Conservation (phyloP, 2,797 vertebrate genomes). For the Galaxias olidus region DNA sequence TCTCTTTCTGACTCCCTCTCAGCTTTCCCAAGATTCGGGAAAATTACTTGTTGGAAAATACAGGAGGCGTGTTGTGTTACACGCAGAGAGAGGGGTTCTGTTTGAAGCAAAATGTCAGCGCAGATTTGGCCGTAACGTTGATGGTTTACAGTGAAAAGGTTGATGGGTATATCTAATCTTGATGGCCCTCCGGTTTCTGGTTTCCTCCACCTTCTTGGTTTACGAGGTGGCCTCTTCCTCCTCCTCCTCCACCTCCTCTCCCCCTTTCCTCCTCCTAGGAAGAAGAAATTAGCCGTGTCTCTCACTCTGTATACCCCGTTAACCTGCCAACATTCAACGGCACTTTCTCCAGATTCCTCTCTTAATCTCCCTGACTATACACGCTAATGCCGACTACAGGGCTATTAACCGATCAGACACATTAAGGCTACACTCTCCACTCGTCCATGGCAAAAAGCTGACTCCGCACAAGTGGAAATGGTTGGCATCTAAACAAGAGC, state of each 20-base stretch:
- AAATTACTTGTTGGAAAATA: slow-evolving; percentile 34
- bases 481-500: slow-evolving; percentile 6
- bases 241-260: slow-evolving; percentile 1
- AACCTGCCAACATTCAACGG: slow-evolving; percentile 55
- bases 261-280: slow-evolving; percentile 2
- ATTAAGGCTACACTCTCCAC: slow-evolving; percentile 32
- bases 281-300: slow-evolving; percentile 31
- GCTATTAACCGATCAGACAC: slow-evolving; percentile 49
- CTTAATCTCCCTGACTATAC: slow-evolving; percentile 56
- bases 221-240: slow-evolving; percentile 13
- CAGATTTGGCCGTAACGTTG: slow-evolving; percentile 34
- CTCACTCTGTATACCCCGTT: slow-evolving; percentile 33
- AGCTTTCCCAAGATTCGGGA: slow-evolving; percentile 35
- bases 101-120: slow-evolving; percentile 42
- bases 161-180: slow-evolving; percentile 41
- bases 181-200: slow-evolving; percentile 20
- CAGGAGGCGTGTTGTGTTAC: slow-evolving; percentile 41
- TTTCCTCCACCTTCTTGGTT: slow-evolving; percentile 25
- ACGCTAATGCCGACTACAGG: slow-evolving; percentile 30
- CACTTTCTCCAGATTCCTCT: slow-evolving; percentile 35
- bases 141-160: slow-evolving; percentile 40
- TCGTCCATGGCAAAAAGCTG: slow-evolving; percentile 24
- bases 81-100: slow-evolving; percentile 10
- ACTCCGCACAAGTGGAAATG: slow-evolving; percentile 21
- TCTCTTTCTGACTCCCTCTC: slow-evolving; percentile 28